These are phyloP conservation scores for Typhlichthys subterraneus DNA, from an alignment of 2,797 vertebrate genomes.

Conservation along the genomic window DNA sequence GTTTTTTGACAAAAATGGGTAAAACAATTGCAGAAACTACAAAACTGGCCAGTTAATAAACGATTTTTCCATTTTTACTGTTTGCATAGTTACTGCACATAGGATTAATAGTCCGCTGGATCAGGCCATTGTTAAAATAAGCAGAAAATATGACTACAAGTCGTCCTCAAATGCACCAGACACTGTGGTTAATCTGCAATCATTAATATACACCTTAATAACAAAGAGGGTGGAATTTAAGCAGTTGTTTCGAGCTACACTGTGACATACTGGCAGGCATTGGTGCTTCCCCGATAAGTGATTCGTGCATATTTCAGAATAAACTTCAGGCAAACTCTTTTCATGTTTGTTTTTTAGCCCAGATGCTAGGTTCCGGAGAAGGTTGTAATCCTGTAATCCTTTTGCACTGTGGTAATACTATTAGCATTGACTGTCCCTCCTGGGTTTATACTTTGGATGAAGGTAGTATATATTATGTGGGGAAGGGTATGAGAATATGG, in stretches of 20 bases:
- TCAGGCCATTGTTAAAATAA: conserved; percentile 40
- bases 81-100: no score
- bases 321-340: conserved; percentile 44
- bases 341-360: conserved; percentile 65
- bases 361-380: conserved; percentile 48
- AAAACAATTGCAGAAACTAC: no score
- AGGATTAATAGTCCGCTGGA: no score
- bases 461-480: conserved; percentile 34
- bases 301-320: conserved; percentile 39
- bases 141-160: conserved; percentile 18
- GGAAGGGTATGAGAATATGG: conserved; percentile 39
- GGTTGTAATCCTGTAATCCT: conserved; percentile 68
- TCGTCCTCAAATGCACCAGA: conserved; percentile 8
- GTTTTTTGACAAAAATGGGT: no score
- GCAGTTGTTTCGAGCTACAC: conserved; percentile 25
- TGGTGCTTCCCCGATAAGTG: conserved; percentile 28
- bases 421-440: conserved; percentile 66
- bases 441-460: conserved; percentile 50
- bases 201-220: conserved; percentile 25
- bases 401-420: conserved; percentile 63
- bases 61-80: no score
- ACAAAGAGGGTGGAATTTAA: conserved; percentile 31
- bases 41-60: no score
- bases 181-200: conserved; percentile 20
- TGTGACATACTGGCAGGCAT: conserved; percentile 24